phyloP scores from a whole-genome alignment of 2,113 vertebrate genomes.

The Pontoporia blainvillei region DNA sequence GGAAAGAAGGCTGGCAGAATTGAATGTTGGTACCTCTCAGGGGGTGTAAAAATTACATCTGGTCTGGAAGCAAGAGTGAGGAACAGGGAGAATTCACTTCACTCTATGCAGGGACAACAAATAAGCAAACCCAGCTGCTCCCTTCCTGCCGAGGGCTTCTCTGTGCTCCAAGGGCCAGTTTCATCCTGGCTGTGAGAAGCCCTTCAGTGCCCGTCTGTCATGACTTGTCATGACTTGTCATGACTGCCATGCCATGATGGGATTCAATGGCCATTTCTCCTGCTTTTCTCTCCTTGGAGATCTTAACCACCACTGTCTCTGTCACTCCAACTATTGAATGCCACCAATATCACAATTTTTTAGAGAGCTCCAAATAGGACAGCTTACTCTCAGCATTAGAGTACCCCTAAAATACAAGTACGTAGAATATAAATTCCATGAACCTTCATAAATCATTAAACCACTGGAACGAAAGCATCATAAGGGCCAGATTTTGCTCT shows the following conservation, averaged over 20 bases:
- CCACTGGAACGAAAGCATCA: not conserved
- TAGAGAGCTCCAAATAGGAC: not conserved
- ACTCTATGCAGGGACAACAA: not conserved
- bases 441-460: not conserved
- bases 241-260: not conserved
- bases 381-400: not conserved
- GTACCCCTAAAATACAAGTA: not conserved
- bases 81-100: not conserved
- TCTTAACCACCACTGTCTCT: not conserved
- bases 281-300: not conserved
- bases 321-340: not conserved
- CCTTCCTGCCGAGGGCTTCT: not conserved
- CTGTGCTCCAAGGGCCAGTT: not conserved
- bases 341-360: not conserved
- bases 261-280: not conserved
- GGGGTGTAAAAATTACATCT: not conserved
- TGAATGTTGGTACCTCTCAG: not conserved
- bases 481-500: not conserved
- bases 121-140: not conserved
- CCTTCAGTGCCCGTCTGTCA: not conserved
- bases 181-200: not conserved
- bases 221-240: not conserved
- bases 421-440: not conserved
- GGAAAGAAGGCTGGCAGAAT: not conserved
- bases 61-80: not conserved